These are phyloP conservation scores for Plutomurus gul DNA, from an alignment of 1,140 invertebrate species.

Conservation along the genomic window DNA sequence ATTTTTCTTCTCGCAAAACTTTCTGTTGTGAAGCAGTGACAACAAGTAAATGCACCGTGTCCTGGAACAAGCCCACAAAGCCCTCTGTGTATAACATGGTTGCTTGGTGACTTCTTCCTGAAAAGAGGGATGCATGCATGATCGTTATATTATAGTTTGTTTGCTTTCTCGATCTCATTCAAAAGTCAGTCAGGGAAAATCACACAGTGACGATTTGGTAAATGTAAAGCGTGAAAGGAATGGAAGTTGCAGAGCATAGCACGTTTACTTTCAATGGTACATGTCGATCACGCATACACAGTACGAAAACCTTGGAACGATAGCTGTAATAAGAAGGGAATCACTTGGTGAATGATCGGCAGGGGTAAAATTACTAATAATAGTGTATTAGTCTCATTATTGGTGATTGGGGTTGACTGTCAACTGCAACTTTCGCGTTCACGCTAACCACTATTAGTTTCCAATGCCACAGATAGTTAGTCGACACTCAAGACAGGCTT, in stretches of 20 bases:
- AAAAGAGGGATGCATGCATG: background rate
- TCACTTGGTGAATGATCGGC: slow-evolving; percentile 1
- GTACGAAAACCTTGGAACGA: too few species aligned
- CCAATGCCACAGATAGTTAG: too few species aligned
- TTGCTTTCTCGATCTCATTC: background rate
- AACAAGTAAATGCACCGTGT: background rate
- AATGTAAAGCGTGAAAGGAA: too few species aligned
- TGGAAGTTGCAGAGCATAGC: too few species aligned
- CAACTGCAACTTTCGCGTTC: too few species aligned
- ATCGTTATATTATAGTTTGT: background rate
- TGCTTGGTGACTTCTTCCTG: background rate
- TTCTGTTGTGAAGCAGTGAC: background rate
- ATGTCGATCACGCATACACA: too few species aligned
- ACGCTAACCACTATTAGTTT: background rate
- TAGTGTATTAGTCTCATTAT: background rate
- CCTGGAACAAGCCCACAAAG: background rate
- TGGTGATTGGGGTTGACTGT: background rate
- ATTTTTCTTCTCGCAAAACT: background rate
- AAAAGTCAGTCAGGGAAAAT: background rate
- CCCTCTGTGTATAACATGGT: background rate
- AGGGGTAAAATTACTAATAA: slow-evolving; percentile 5
- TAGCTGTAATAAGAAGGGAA: background rate
- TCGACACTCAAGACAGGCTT: too few species aligned
- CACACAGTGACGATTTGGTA: background rate
- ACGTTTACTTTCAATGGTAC: too few species aligned